Evolutionary conservation across 2,888 invertebrate genomes (phyloP), one percentile per base, ranked within the genome.

Genomic region (Dugesia japonica): DNA sequence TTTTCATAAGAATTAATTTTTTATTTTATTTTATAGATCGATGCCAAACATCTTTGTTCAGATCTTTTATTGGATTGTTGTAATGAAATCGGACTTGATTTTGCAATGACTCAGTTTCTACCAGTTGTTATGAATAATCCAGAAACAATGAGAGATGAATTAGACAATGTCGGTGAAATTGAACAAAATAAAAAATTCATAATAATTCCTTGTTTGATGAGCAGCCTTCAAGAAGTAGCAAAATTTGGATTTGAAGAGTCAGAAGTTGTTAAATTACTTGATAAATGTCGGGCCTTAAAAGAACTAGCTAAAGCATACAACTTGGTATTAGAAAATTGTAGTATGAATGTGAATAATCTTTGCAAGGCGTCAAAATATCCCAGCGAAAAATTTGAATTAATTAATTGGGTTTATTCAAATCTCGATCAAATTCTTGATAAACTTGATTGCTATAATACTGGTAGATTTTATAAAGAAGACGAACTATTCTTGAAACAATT

Each of bases 91-190:
- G 75, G 56, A 1, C 27, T 75, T 1, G 56, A 26, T 23, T 56
- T 56, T 13, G 56, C 26, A 7, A 75, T 71, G 26, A 42, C 1
- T 26, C 56, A 71, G 17, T 71, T 71, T 23, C 28, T 42, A 56
- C 75, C 75, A 23, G 75, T 75, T 17, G 75, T 75, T 7, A 71
- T 75, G 26, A 75, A 75, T 28, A 75, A 71, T 56, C 75, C 75
- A n/a, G 75, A 75, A 42, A 42, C 75, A 26, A 42, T 75, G 42
- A 42, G 23, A n/a, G 75, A 75, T 75, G 75, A 75, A 20, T 28
- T 75, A 26, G 75, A 75, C 75, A 75, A 75, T 56, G 75, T 71
- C 1, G 75, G 42, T 7, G 56, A 56, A 56, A 42, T 71, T 1
- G 75, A 75, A 26, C 42, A 56, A 26, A 42, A 75, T 28, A 71